phyloP scores from a whole-genome alignment of 2,797 vertebrate genomes.

The Perodicticus potto region DNA sequence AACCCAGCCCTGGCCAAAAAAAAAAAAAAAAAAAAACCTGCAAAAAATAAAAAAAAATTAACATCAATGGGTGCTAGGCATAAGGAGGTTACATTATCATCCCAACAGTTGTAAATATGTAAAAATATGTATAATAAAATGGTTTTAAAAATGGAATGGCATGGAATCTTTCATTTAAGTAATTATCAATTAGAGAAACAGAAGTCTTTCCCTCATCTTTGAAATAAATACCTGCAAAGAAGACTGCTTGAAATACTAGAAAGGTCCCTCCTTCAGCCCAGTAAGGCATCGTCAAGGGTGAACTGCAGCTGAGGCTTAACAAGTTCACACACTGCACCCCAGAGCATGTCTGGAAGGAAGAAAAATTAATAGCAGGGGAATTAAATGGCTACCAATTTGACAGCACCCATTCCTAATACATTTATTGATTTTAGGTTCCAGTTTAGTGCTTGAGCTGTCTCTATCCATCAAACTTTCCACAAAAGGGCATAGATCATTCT shows the following conservation, averaged over 20 bases:
- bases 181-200: neutral
- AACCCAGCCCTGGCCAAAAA: no score
- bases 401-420: slow-evolving; percentile 79
- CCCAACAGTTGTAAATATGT: neutral
- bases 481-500: slow-evolving; percentile 62
- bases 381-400: slow-evolving; percentile 82
- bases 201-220: neutral
- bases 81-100: neutral
- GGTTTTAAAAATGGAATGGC: neutral
- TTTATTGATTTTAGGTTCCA: slow-evolving; percentile 84
- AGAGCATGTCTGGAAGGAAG: slow-evolving; percentile 29
- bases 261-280: neutral
- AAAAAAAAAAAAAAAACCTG: no score
- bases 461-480: slow-evolving; percentile 71
- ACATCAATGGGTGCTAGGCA: neutral
- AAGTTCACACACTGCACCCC: neutral
- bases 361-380: slow-evolving; percentile 68
- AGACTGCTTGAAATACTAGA: neutral
- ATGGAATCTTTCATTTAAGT: neutral
- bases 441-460: slow-evolving; percentile 73
- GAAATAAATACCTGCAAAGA: slow-evolving; percentile 2
- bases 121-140: neutral
- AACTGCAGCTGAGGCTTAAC: neutral
- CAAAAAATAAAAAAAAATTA: neutral
- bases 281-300: slow-evolving; percentile 15